Percentiles rank a stretch among this genome's conserved stretches.
Evolutionary conservation across 1,140 invertebrate species (phyloP).

Genomic region (Chionoecetes opilio): DNA sequence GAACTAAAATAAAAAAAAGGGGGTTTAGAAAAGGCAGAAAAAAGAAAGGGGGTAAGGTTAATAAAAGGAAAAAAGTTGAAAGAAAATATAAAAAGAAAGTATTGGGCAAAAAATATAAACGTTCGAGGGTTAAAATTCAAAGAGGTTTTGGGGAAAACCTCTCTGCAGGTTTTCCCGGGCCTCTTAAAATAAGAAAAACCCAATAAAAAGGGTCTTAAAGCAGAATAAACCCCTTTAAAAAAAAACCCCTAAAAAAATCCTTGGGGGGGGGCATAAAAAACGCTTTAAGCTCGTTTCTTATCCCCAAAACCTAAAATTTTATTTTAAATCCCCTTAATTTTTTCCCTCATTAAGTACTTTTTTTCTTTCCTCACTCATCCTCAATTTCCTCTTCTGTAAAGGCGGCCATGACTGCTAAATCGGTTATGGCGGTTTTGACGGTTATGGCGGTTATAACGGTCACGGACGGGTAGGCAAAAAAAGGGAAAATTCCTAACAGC

Average conservation of each 20-base stretch:
- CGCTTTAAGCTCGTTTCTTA: background rate
- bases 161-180: too few relatives aligned
- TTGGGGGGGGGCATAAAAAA: too few relatives aligned
- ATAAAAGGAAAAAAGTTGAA: too few relatives aligned
- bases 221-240: too few relatives aligned
- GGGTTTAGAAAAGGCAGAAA: background rate
- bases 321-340: too few relatives aligned
- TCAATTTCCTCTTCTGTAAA: constrained; percentile 20
- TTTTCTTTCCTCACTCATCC: background rate
- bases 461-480: background rate
- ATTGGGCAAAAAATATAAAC: too few relatives aligned
- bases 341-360: background rate
- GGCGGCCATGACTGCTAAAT: constrained; percentile 24
- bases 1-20: background rate
- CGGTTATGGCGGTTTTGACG: constrained; percentile 23
- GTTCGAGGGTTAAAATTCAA: too few relatives aligned
- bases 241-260: too few relatives aligned
- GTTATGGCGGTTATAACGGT: constrained; percentile 52
- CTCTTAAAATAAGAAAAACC: too few relatives aligned
- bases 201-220: background rate
- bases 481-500: background rate
- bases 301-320: background rate
- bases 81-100: too few relatives aligned
- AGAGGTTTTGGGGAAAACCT: too few relatives aligned
- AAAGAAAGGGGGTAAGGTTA: too few relatives aligned